Percentiles rank a stretch among this genome's conserved stretches.
These are phyloP conservation scores for Ptilorrhoa leucosticta DNA, from an alignment of 2,113 vertebrate species.

Conservation along the genomic window DNA sequence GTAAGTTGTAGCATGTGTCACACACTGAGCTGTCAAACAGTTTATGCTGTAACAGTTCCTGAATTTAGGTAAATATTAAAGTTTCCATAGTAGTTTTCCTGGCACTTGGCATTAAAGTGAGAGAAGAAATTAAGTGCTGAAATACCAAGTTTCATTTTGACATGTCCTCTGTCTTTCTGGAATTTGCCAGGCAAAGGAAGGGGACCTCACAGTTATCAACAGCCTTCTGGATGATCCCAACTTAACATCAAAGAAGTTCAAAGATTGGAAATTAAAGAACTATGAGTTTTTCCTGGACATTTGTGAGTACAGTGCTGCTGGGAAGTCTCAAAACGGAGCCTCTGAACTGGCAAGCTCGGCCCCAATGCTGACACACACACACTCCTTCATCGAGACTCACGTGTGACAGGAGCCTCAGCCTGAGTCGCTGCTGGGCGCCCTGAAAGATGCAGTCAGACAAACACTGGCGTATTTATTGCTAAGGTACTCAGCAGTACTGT, in stretches of 20 bases:
- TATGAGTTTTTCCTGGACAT: slow-evolving; percentile 89
- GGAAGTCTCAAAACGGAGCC: slow-evolving; percentile 76
- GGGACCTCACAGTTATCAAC: slow-evolving; percentile 80
- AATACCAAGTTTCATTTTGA: neutral
- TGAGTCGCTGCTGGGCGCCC: slow-evolving; percentile 19
- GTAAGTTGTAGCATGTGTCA: neutral
- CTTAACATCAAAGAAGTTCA: slow-evolving; percentile 86
- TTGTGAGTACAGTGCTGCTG: slow-evolving; percentile 80
- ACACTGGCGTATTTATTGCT: slow-evolving; percentile 83
- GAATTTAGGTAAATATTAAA: neutral
- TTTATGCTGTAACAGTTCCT: neutral
- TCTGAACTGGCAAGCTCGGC: slow-evolving; percentile 80
- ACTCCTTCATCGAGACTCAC: slow-evolving; percentile 91
- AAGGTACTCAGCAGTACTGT: slow-evolving; percentile 76
- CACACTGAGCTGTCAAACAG: neutral
- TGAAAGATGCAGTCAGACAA: slow-evolving; percentile 49
- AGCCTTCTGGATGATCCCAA: slow-evolving; percentile 83
- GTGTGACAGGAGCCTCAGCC: slow-evolving; percentile 66
- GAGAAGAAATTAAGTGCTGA: neutral
- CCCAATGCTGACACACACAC: slow-evolving; percentile 84
- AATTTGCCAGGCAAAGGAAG: slow-evolving; percentile 83
- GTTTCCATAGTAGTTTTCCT: neutral
- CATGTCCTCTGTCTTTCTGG: neutral
- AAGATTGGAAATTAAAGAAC: slow-evolving; percentile 90
- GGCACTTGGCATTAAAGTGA: neutral